Conservation (phyloP, 2,797 vertebrate species). For the Buphagus erythrorhynchus region DNA sequence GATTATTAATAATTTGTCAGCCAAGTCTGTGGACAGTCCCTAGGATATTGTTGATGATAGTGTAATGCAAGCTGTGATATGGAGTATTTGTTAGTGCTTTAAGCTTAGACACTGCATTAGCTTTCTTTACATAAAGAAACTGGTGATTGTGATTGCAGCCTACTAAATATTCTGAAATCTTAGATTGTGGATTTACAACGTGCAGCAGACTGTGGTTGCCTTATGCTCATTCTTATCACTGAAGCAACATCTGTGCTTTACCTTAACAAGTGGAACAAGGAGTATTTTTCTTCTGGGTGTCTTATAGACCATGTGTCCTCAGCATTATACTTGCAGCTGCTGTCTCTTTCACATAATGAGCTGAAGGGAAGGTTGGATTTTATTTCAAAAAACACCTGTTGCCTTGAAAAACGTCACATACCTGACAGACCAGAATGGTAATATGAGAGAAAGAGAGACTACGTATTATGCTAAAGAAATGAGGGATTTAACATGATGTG, state of each 20-base stretch:
- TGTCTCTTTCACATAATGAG: slow-evolving; percentile 65
- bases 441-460: slow-evolving; percentile 55
- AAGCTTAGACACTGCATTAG: neutral
- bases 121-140: slow-evolving; percentile 7
- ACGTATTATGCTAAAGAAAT: slow-evolving; percentile 27
- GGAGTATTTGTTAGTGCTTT: neutral
- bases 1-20: slow-evolving; percentile 3
- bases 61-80: neutral
- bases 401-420: slow-evolving; percentile 70
- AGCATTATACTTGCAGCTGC: slow-evolving; percentile 79
- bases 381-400: slow-evolving; percentile 82
- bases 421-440: slow-evolving; percentile 74
- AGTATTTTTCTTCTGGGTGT: slow-evolving; percentile 73
- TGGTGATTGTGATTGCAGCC: neutral
- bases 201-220: slow-evolving; percentile 12
- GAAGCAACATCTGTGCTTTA: slow-evolving; percentile 74
- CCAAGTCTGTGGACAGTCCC: neutral
- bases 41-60: neutral
- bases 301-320: slow-evolving; percentile 72
- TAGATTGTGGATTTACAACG: slow-evolving; percentile 32
- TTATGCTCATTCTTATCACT: slow-evolving; percentile 63
- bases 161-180: slow-evolving; percentile 56
- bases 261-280: slow-evolving; percentile 71
- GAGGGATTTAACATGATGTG: slow-evolving; percentile 12
- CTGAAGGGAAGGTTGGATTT: slow-evolving; percentile 73